A percentile compares a stretch with the other conserved stretches of the same genome.
phyloP scores from a whole-genome alignment of 2,797 vertebrate species.

The Micromesistius poutassou region DNA sequence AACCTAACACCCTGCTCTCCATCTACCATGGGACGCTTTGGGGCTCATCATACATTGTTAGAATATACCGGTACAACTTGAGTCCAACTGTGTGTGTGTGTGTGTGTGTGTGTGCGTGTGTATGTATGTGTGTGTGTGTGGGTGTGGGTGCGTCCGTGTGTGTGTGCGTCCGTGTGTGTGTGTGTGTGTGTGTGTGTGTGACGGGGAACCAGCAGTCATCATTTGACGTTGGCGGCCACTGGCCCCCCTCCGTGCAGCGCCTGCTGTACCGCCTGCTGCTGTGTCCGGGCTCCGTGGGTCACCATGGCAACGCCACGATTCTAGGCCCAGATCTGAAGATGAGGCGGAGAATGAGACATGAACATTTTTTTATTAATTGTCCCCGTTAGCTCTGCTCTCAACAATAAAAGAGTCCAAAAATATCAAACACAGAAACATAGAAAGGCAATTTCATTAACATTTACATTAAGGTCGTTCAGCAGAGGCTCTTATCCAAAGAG shows the following conservation, averaged over 20 bases:
- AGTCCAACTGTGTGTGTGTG: conserved; percentile 14
- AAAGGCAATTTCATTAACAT: too few relatives aligned
- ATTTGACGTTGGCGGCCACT: conserved; percentile 1
- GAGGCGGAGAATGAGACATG: conserved; percentile 18
- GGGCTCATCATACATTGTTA: conserved; percentile 23
- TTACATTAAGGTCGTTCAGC: too few relatives aligned
- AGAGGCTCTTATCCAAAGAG: too few relatives aligned
- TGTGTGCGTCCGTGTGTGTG: too few relatives aligned
- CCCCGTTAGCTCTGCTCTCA: too few relatives aligned
- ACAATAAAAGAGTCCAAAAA: not conserved
- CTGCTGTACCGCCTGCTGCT: not conserved
- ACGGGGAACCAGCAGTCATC: not conserved
- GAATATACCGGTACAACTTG: conserved; percentile 9
- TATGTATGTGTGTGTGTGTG: conserved; percentile 7
- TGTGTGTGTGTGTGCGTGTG: not conserved
- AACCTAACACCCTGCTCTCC: conserved; percentile 1
- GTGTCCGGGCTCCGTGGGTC: not conserved
- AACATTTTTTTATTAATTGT: not conserved
- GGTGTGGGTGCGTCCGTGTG: conserved; percentile 14
- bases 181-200: conserved; percentile 8
- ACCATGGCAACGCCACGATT: conserved; percentile 7
- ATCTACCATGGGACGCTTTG: not conserved
- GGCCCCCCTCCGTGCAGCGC: conserved; percentile 17
- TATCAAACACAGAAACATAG: not conserved
- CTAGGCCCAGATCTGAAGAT: conserved; percentile 88